Evolutionary conservation across 2,113 vertebrate species (phyloP), one percentile per base, ranked within the genome.

Genomic region (Marmota flaviventris): DNA sequence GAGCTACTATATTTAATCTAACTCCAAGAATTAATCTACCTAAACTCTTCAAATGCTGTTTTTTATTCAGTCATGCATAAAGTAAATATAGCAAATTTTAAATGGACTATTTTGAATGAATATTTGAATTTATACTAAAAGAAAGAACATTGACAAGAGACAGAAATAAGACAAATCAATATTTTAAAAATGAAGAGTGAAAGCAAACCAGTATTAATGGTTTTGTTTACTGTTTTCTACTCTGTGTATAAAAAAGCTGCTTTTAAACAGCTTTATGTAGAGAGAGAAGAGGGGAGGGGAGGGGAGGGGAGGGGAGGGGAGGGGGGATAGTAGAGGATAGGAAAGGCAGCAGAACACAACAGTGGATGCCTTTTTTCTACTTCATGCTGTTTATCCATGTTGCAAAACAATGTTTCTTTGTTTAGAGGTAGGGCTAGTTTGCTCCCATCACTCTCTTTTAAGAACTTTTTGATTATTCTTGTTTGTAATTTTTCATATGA

Each of bases 1-100:
- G 93, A 97, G 69, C 90, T 53, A 67, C 25, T 32, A 37, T 67
- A 22, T 73, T 81, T 97, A 48, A 93, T 94, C 97, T 95, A 96
- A 97, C 89, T 85, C 95, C 94, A 98, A 98, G 90, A 96, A 97
- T 97, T 97, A 95, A 93, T 63, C 20, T 84, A 92, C 96, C 85
- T 98, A 89, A 70, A 89, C 73, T 97, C 75, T 93, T 92, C 56
- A 95, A 98, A 97, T 96, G 61, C 83, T 93, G 82, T 73, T 85
- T 85, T 86, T 67, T 32, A 95, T 94, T 91, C 96, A 89, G 91
- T 63, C 85, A 92, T 79, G 96, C 94, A 45, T 78, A 89, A n/a
- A 97, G 98, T 97, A 96, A 84, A 93, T 95, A 78, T 18, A 79
- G 85, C 13, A 79, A 73, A 93, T 98, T 97, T 48, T 14, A 92